Conservation (phyloP, 2,888 invertebrate genomes). For the Salpingus planirostris region DNA sequence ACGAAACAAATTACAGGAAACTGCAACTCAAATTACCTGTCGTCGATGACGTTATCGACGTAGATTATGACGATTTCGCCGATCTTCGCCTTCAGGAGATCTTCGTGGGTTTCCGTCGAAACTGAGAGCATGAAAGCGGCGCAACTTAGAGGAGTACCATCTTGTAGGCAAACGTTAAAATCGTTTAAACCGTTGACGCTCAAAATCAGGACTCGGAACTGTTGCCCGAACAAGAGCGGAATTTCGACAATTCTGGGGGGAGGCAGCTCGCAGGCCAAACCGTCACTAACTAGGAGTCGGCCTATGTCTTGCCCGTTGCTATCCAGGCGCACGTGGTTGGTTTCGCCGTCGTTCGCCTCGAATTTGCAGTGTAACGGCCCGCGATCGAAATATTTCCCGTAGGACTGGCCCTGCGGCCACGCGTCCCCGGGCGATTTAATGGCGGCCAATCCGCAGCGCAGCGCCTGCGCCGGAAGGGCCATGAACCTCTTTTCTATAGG, state of each 20-base stretch:
- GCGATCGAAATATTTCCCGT: slow-evolving; percentile 54
- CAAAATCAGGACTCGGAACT: slow-evolving; percentile 38
- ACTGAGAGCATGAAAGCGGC: slow-evolving; percentile 43
- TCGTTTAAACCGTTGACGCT: slow-evolving; percentile 38
- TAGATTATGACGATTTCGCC: slow-evolving; percentile 42
- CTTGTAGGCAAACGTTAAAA: slow-evolving; percentile 42
- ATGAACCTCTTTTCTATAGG: slow-evolving; percentile 58
- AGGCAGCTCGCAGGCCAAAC: slow-evolving; percentile 20
- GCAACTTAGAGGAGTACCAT: slow-evolving; percentile 44
- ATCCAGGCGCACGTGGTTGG: slow-evolving; percentile 22
- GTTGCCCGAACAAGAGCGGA: slow-evolving; percentile 40
- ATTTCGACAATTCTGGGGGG: slow-evolving; percentile 30
- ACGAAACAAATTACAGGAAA: slow-evolving; percentile 1
- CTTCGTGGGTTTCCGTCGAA: slow-evolving; percentile 41
- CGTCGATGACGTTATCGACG: slow-evolving; percentile 41
- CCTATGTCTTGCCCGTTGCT: slow-evolving; percentile 23
- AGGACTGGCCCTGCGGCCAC: slow-evolving; percentile 50
- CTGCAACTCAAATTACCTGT: slow-evolving; percentile 41
- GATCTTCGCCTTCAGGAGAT: slow-evolving; percentile 47
- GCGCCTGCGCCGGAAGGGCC: slow-evolving; percentile 59
- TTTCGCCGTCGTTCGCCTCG: slow-evolving; percentile 40
- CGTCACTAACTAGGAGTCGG: slow-evolving; percentile 25
- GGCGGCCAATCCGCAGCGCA: slow-evolving; percentile 56
- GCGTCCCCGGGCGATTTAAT: slow-evolving; percentile 49
- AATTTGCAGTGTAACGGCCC: slow-evolving; percentile 52